Evolutionary conservation across 1,140 invertebrate species (phyloP).

Genomic region (Tribolium madens): DNA sequence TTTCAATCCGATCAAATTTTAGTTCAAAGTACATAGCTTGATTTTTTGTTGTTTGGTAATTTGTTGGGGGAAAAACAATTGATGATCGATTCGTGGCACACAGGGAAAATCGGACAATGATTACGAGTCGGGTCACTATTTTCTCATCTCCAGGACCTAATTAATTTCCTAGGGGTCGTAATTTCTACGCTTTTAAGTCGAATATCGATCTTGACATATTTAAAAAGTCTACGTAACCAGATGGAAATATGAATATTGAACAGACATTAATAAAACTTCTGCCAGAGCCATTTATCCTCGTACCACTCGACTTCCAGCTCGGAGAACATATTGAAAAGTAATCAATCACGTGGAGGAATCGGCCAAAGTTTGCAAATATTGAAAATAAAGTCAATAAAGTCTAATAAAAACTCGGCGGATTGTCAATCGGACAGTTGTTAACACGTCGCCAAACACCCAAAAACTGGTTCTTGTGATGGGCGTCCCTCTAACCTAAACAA

Average conservation of each 20-base stretch:
- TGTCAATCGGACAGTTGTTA: constrained; percentile 10
- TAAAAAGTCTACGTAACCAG: constrained; percentile 38
- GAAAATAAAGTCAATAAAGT: constrained; percentile 45
- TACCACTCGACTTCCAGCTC: constrained; percentile 45
- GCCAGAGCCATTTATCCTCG: constrained; percentile 40
- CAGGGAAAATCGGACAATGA: constrained; percentile 22
- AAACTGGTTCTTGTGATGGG: neutral
- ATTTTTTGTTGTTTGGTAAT: neutral
- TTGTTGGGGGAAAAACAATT: neutral
- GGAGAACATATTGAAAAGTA: constrained; percentile 44
- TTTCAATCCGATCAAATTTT: neutral
- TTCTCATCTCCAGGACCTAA: constrained; percentile 3
- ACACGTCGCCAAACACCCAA: neutral
- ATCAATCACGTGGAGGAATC: constrained; percentile 41
- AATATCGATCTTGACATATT: constrained; percentile 24
- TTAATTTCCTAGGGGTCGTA: constrained; percentile 9
- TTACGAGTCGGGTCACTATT: constrained; percentile 29
- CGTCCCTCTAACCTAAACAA: constrained; percentile 16
- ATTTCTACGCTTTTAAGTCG: constrained; percentile 12
- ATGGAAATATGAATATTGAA: constrained; percentile 46
- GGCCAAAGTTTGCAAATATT: constrained; percentile 39
- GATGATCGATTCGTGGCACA: neutral
- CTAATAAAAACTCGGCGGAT: constrained; percentile 36
- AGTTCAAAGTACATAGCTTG: no score
- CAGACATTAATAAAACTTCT: constrained; percentile 46